Base-by-base conservation (phyloP, 2,797 vertebrate species). In the Gorsachius magnificus region DNA sequence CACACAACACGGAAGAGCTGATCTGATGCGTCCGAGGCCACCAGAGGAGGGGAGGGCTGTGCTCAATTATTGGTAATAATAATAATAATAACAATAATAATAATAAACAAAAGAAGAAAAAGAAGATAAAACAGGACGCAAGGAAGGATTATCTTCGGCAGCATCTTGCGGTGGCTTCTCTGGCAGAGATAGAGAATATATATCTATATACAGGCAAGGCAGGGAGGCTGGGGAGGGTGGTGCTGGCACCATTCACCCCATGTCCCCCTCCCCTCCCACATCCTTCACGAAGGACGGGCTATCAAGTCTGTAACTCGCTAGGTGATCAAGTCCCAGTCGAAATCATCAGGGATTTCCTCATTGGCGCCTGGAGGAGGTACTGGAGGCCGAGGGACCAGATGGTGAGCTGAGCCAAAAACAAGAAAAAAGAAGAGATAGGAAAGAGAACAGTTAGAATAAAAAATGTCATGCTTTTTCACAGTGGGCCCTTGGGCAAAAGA, bases 291-390 rank as follows among this genome's bases (percentile, higher is more conserved):
- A 95, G 97, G 97, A 97, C 71, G 58, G 94, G 92, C 94, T 96
- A 90, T 96, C 64, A 54, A 96, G 97, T 97, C 96, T 86, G 35
- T 89, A 91, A 94, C 83, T 93, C 31, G 78, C 97, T 98, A 98
- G 95, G 98, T 98, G 96, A 98, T 98, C 96, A 98, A 98, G 97
- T 99, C 99, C 99, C 99, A 99, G 96, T 99, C 99, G 69, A 99
- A 99, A 98, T 99, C 99, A 45, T 99, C 99, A 13, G 99, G 99
- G 97, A 99, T 98, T 98, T 99, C 99, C 95, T 99, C 99, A 5
- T 97, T 99, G 98, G 97, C 98, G 93, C 97, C 98, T 97, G 98
- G 98, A 98, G 96, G 99, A 77, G 83, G 99, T 97, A 94, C 98
- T 86, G 96, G 97, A 97, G 90, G 98, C 97, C 93, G 98, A 97